Base-by-base conservation (phyloP, 2,113 vertebrate species). In the Macaca nemestrina region DNA sequence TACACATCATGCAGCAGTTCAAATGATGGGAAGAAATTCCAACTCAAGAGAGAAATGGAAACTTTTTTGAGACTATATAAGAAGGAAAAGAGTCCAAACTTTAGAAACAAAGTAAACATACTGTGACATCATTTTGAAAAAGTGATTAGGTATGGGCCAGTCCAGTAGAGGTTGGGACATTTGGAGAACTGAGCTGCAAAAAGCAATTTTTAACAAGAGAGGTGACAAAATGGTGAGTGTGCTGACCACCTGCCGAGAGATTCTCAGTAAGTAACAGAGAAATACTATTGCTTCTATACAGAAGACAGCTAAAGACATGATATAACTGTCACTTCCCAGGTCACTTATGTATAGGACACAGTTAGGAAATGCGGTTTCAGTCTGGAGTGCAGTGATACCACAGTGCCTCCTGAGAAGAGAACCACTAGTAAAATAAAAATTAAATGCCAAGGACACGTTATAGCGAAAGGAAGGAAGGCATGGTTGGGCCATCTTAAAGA, bases 251-350 rank as follows among this genome's bases (percentile, higher is more conserved):
- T 86, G n/a, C 68, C 43, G 88, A 84, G 78, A 94, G 45, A 75
- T 81, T 94, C 76, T 92, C n/a, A 85, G 76, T 73, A 94, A 67
- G 45, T 61, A 94, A 82, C 30, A 82, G 59, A 91, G 52, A 94
- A 90, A 76, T 80, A 88, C 52, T 85, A 84, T 57, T 91, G 90
- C 57, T 89, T 27, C 38, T 88, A 27, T 57, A 23, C 67, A 52
- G 70, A 93, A 85, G 59, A 91, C 14, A 93, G 35, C 18, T 82
- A 52, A 95, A 64, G 25, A 80, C 35, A 68, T 45, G 52, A 90
- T 68, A 55, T 9, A 92, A 67, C 32, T 57, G 55, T 85, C 72
- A 93, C n/a, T 93, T 84, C 35, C 76, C 95, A 67, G 72, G 48
- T 61, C 32, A 88, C 30, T 68, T 85, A 91, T 68, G 18, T 52